A percentile compares a stretch with the other conserved stretches of the same genome.
Evolutionary conservation across 2,797 vertebrate species (phyloP).

Genomic region (Gymnoscopelus braueri): DNA sequence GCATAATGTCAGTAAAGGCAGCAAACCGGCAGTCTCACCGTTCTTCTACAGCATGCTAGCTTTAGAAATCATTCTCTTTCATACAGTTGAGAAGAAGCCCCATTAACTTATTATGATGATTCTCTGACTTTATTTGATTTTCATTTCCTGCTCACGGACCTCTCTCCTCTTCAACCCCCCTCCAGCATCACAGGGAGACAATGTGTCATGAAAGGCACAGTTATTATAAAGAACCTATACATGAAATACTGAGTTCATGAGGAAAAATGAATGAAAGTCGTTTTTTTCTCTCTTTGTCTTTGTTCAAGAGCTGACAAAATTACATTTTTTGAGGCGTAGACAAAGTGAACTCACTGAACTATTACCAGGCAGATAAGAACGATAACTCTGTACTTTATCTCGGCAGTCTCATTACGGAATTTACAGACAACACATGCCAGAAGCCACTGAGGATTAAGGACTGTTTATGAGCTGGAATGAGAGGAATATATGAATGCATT

Average conservation of each 20-base stretch:
- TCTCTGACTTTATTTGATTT: slow-evolving; percentile 15
- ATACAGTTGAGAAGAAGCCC: slow-evolving; percentile 4
- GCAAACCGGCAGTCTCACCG: too few species aligned
- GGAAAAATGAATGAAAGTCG: not conserved
- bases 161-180: too few species aligned
- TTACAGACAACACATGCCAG: not conserved
- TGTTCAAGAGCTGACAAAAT: too few species aligned
- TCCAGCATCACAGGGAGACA: slow-evolving; percentile 30
- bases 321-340: not conserved
- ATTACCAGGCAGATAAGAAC: slow-evolving; percentile 27
- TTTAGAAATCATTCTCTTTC: slow-evolving; percentile 15
- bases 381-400: slow-evolving; percentile 8
- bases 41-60: not conserved
- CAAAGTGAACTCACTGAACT: slow-evolving; percentile 14
- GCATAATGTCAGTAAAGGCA: too few species aligned
- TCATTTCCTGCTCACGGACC: not conserved
- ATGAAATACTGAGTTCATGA: slow-evolving; percentile 11
- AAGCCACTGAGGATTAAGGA: not conserved
- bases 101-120: slow-evolving; percentile 8
- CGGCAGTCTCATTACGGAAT: slow-evolving; percentile 20
- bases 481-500: too few species aligned
- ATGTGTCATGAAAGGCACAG: slow-evolving; percentile 24
- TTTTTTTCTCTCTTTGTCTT: too few species aligned
- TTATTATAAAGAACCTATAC: too few species aligned
- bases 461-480: too few species aligned